phyloP scores from a whole-genome alignment of 2,113 vertebrate genomes.

The Microcebus murinus region DNA sequence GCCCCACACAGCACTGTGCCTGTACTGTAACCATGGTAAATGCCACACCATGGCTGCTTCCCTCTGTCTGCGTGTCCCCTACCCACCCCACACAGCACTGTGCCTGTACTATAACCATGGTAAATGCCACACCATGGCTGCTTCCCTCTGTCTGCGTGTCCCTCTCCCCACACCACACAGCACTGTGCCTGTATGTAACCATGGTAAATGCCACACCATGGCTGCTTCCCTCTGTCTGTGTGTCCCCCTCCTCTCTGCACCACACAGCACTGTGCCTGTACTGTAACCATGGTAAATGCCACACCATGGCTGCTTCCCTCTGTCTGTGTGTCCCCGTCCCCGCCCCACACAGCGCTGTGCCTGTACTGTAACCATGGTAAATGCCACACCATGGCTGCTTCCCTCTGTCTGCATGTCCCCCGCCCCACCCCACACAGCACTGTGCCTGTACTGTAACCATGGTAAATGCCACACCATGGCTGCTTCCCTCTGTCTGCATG shows the following conservation, averaged over 20 bases:
- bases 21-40: background rate
- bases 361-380: background rate
- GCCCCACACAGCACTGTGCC: background rate
- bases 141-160: accelerated
- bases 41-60: background rate
- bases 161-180: background rate
- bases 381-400: background rate
- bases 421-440: background rate
- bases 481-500: accelerated
- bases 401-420: accelerated
- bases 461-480: background rate
- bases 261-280: background rate
- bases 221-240: background rate
- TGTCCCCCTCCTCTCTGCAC: too few species aligned
- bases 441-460: background rate
- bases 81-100: background rate
- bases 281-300: background rate
- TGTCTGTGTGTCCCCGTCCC: accelerated
- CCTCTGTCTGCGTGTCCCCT: accelerated
- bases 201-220: background rate
- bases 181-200: background rate
- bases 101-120: background rate
- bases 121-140: background rate
- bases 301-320: background rate
- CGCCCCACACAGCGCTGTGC: background rate